Conservation (phyloP, 1,140 invertebrate species). For the Ostrea edulis region DNA sequence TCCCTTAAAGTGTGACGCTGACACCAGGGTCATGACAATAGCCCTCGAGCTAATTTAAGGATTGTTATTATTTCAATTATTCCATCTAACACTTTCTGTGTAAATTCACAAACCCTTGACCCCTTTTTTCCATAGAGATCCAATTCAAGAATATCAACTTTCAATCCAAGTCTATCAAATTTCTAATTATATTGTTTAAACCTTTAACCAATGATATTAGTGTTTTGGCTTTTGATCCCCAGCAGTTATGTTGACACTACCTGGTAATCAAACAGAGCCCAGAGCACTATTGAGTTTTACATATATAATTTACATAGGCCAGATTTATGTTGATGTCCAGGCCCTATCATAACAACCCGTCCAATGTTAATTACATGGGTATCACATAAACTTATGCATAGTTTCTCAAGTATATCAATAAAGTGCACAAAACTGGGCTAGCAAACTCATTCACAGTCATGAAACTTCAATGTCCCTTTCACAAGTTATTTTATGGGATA, state of each 20-base stretch:
- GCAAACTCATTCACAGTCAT: constrained; percentile 11
- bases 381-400: neutral
- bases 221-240: too few relatives aligned
- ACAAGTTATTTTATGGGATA: constrained; percentile 30
- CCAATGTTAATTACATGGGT: neutral
- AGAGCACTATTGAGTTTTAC: neutral
- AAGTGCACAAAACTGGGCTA: neutral
- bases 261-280: neutral
- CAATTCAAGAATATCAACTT: too few relatives aligned
- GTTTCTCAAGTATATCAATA: neutral
- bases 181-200: too few relatives aligned
- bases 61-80: neutral
- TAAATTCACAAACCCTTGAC: neutral
- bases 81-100: neutral
- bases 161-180: too few relatives aligned
- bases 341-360: neutral
- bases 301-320: neutral
- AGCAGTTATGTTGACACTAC: neutral
- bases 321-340: neutral
- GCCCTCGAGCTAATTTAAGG: too few relatives aligned
- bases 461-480: constrained; percentile 3
- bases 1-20: too few relatives aligned
- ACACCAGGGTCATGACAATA: too few relatives aligned
- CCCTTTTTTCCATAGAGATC: too few relatives aligned
- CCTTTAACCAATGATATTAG: too few relatives aligned